Conservation (phyloP, 2,797 vertebrate species). For the Paguma larvata region DNA sequence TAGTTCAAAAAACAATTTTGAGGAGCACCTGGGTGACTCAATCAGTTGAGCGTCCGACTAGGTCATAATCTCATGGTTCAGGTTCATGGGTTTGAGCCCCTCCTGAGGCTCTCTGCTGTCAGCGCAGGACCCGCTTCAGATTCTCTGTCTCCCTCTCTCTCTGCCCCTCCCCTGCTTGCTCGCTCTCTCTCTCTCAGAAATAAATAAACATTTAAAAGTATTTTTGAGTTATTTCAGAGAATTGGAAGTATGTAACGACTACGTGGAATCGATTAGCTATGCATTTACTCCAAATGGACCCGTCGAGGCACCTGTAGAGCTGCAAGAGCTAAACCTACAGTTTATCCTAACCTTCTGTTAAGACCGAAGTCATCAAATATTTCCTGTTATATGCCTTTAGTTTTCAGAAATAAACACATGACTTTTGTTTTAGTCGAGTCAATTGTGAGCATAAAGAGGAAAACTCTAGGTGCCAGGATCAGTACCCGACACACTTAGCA, state of each 20-base stretch:
- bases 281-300: background rate
- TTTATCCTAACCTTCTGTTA: background rate
- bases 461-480: background rate
- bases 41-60: too few species aligned
- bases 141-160: too few species aligned
- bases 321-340: too few species aligned
- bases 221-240: background rate
- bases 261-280: background rate
- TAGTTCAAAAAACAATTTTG: background rate
- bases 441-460: background rate
- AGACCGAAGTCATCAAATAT: background rate
- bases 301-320: too few species aligned
- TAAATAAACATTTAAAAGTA: too few species aligned
- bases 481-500: background rate
- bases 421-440: background rate
- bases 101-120: too few species aligned
- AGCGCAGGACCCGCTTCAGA: too few species aligned
- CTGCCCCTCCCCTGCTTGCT: too few species aligned
- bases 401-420: slow-evolving; percentile 15
- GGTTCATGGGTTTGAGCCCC: too few species aligned
- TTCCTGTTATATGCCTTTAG: background rate
- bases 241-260: background rate
- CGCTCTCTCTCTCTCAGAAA: too few species aligned
- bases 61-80: too few species aligned
- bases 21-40: too few species aligned